phyloP scores from a whole-genome alignment of 2,888 invertebrate species.

The Pseudeuparius sepicola region DNA sequence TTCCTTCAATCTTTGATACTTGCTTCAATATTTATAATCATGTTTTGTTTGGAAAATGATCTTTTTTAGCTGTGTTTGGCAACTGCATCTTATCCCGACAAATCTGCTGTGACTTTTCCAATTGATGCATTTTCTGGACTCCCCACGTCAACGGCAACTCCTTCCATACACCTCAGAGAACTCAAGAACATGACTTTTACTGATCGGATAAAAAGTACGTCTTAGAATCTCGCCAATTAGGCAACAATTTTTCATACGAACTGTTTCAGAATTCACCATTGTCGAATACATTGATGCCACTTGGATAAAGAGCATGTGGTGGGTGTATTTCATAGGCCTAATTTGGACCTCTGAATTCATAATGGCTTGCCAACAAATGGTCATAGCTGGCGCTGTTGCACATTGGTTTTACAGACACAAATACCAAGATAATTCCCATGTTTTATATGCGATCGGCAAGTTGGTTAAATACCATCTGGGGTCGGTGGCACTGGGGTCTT shows the following conservation, averaged over 20 bases:
- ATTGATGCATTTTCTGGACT: too few relatives aligned
- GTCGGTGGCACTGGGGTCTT: slow-evolving; percentile 88
- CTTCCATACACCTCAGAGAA: slow-evolving; percentile 15
- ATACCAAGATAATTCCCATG: slow-evolving; percentile 55
- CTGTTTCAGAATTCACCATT: slow-evolving; percentile 49
- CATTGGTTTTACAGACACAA: slow-evolving; percentile 87
- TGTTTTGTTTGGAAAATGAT: too few relatives aligned
- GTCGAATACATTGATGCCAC: slow-evolving; percentile 67
- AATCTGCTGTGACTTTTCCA: too few relatives aligned
- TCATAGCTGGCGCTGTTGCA: slow-evolving; percentile 85
- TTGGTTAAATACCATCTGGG: slow-evolving; percentile 84
- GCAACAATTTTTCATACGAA: too few relatives aligned
- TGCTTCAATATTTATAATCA: too few relatives aligned
- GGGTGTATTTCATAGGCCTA: slow-evolving; percentile 82
- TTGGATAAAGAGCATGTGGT: slow-evolving; percentile 88
- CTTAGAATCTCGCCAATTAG: too few relatives aligned
- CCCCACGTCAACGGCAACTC: slow-evolving; percentile 13
- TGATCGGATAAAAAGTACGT: slow-evolving; percentile 28
- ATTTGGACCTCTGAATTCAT: slow-evolving; percentile 94
- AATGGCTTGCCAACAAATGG: slow-evolving; percentile 88
- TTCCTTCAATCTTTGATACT: too few relatives aligned
- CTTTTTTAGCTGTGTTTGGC: slow-evolving; percentile 56
- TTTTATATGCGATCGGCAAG: slow-evolving; percentile 62
- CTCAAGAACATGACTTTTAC: slow-evolving; percentile 25
- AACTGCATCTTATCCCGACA: slow-evolving; percentile 63